phyloP scores from a whole-genome alignment of 2,888 invertebrate genomes.

The Folsomia manolachei region DNA sequence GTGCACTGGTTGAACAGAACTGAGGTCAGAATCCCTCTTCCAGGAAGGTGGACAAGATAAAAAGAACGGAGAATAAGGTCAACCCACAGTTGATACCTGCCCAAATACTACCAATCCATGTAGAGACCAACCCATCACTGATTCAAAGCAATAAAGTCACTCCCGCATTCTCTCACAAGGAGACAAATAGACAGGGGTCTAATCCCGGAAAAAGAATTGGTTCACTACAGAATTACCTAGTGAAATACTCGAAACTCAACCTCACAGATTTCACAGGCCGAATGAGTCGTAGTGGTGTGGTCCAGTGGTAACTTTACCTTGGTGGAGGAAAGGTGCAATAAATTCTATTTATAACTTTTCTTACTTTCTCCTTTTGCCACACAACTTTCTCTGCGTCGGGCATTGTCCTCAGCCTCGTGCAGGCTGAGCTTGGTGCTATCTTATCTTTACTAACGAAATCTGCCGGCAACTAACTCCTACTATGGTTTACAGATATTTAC shows the following conservation, averaged over 20 bases:
- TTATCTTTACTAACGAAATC: too few species aligned
- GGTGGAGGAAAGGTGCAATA: conserved; percentile 20
- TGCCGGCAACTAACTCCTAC: too few species aligned
- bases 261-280: neutral
- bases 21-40: neutral
- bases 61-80: too few species aligned
- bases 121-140: neutral
- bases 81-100: too few species aligned
- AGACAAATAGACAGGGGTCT: neutral
- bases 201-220: neutral
- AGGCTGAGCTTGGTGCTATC: too few species aligned
- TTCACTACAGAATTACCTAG: neutral
- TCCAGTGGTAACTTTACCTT: neutral
- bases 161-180: neutral
- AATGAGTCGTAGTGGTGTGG: neutral
- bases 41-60: neutral
- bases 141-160: neutral
- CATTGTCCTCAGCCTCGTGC: conserved; percentile 13
- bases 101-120: neutral
- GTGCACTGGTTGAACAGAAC: too few species aligned
- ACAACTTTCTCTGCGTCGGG: too few species aligned
- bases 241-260: neutral
- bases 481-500: too few species aligned
- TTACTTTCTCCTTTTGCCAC: too few species aligned
- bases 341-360: conserved; percentile 42